phyloP scores from a whole-genome alignment of 2,888 invertebrate genomes.

The Muscina levida region DNA sequence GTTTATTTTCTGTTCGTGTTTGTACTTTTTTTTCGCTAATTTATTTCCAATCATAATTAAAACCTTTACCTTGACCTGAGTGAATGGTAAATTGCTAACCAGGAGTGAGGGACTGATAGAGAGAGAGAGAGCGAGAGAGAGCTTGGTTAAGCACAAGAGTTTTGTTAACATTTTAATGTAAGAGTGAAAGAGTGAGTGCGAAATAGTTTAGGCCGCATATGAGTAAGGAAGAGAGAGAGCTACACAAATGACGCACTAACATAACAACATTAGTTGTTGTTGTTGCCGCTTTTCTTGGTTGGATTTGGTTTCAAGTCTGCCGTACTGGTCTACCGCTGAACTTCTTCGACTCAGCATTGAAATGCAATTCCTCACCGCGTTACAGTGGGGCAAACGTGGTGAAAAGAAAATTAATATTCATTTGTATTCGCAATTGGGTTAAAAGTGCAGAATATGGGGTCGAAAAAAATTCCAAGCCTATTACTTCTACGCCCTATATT shows the following conservation, averaged over 20 bases:
- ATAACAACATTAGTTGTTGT: background rate
- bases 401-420: too few relatives aligned
- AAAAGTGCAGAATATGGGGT: too few relatives aligned
- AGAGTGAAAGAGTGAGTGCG: too few relatives aligned
- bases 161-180: too few relatives aligned
- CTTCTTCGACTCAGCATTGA: conserved; percentile 17
- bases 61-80: conserved; percentile 61
- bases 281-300: conserved; percentile 7
- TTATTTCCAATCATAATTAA: conserved; percentile 35
- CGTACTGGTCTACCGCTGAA: background rate
- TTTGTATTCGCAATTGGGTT: too few relatives aligned
- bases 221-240: background rate
- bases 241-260: background rate
- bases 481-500: too few relatives aligned
- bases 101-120: background rate
- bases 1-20: too few relatives aligned
- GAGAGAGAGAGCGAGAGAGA: background rate
- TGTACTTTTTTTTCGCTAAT: conserved; percentile 13
- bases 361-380: conserved; percentile 1
- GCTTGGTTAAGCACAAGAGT: background rate
- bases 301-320: conserved; percentile 28
- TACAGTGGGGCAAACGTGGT: conserved; percentile 10
- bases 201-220: too few relatives aligned
- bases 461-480: too few relatives aligned
- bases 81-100: conserved; percentile 22